Evolutionary conservation across 2,888 invertebrate genomes (phyloP), one percentile per base, ranked within the genome.

Genomic region (Drosophila setosimentum): DNA sequence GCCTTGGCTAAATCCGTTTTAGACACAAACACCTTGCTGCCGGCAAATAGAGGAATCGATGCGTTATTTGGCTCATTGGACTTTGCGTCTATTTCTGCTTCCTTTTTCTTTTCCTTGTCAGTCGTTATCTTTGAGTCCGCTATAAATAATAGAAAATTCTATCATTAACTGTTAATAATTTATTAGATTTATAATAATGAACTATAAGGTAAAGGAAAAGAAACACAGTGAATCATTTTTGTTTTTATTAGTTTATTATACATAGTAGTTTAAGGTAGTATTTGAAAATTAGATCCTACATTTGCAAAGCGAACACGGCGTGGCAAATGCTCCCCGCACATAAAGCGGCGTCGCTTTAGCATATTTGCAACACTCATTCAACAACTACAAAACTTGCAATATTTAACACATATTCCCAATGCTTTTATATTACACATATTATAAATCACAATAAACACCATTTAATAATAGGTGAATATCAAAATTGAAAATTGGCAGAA

Each of bases 11-110:
- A 80, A 59, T 92, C 92, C 7, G 74, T 63, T 73, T 93, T 93
- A 1, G 91, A 90, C 3, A 93, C 92, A 61, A 90, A 92, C 18
- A 93, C 92, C 33, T 73, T 73, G 61, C 93, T 92, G 21, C 93
- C 93, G 21, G 87, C 86, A 67, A 91, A 92, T n/a, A 93, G 65
- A 2, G 93, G 93, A 51, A 93, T 92, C 42, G 29, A 60, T 5
- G 45, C 60, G 27, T 75, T 61, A 30, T 63, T 37, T n/a, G 55
- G 13, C 27, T 24, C 55, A 10, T 57, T 55, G 18, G 66, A 32
- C 21, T 59, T 69, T 50, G 13, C 29, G 27, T 18, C 58, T 55
- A 27, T 24, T 29, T 71, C 49, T 10, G 51, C 24, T 48, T 64
- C 58, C 8, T 57, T 74, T 42, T 48, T 49, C 35, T 2, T 32